A percentile compares a stretch with the other conserved stretches of the same genome.
Conservation (phyloP, 2,113 vertebrate species). For the Melierax canorus region DNA sequence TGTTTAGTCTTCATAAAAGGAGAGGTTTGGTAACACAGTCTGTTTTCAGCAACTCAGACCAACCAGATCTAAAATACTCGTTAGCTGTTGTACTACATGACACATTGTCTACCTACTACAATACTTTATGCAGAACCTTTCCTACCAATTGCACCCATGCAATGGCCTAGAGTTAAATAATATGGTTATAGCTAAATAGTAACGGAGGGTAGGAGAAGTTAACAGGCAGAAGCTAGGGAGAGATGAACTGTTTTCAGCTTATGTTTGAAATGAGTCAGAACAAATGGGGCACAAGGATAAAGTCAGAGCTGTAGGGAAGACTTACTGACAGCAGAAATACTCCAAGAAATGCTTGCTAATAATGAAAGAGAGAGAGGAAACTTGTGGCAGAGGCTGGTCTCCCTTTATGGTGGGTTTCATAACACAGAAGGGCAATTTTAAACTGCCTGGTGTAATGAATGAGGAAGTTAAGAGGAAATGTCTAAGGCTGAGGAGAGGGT, state of each 20-base stretch:
- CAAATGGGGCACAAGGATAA: neutral
- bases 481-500: neutral
- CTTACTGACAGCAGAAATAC: neutral
- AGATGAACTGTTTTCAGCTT: neutral
- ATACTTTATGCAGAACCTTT: neutral
- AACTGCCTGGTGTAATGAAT: neutral
- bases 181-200: neutral
- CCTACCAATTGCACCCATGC: neutral
- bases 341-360: neutral
- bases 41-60: neutral
- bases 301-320: neutral
- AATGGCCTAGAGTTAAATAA: neutral
- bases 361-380: neutral
- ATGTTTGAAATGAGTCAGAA: slow-evolving; percentile 5
- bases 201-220: neutral
- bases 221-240: neutral
- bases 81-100: neutral
- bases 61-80: neutral
- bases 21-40: neutral
- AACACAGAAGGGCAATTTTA: neutral
- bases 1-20: neutral
- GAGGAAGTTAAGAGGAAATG: neutral
- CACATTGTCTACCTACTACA: neutral
- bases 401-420: neutral
- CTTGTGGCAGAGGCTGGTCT: neutral